Evolutionary conservation across 2,797 vertebrate genomes (phyloP).

Genomic region (Helicolenus hilgendorfi): DNA sequence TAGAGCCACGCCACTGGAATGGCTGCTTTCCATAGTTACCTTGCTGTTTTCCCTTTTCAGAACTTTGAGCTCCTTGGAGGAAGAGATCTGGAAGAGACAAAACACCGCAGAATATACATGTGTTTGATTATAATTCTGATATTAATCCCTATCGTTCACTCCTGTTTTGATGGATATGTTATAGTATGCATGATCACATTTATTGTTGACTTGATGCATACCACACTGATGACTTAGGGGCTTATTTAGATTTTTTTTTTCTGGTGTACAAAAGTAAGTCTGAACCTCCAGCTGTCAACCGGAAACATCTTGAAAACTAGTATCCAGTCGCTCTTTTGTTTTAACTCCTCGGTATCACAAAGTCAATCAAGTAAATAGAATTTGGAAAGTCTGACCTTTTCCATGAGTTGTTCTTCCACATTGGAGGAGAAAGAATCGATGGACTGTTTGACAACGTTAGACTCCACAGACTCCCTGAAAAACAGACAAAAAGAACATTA

Average conservation of each 20-base stretch:
- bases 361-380: not conserved
- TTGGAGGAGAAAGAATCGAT: slow-evolving; percentile 63
- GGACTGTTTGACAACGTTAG: slow-evolving; percentile 44
- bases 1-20: not conserved
- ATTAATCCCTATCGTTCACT: not conserved
- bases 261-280: not conserved
- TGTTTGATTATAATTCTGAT: not conserved
- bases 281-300: not conserved
- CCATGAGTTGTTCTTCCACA: slow-evolving; percentile 64
- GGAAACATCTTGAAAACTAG: not conserved
- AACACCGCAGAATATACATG: not conserved
- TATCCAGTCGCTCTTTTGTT: not conserved
- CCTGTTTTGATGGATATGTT: not conserved
- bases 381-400: slow-evolving; percentile 67
- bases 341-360: not conserved
- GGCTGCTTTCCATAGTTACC: slow-evolving; percentile 59
- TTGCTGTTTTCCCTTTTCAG: slow-evolving; percentile 71
- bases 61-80: slow-evolving; percentile 40
- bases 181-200: not conserved
- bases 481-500: not conserved
- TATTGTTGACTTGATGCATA: not conserved
- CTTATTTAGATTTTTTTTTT: not conserved
- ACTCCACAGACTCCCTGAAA: slow-evolving; percentile 74
- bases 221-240: not conserved
- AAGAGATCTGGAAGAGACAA: slow-evolving; percentile 57